phyloP scores from a whole-genome alignment of 2,888 invertebrate species.

The Microctonus brassicae region DNA sequence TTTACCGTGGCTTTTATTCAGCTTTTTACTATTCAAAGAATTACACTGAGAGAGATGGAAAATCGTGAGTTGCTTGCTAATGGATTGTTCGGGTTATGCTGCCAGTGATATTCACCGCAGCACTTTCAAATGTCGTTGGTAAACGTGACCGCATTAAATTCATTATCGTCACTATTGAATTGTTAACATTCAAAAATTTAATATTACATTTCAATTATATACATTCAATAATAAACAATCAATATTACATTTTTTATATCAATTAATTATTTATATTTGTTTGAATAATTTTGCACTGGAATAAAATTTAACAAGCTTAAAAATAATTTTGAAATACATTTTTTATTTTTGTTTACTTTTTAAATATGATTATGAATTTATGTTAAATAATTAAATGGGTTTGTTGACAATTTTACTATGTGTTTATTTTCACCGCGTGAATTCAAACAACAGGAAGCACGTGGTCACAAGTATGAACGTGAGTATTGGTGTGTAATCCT shows the following conservation, averaged over 20 bases:
- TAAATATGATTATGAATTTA: too few relatives aligned
- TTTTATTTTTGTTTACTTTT: too few relatives aligned
- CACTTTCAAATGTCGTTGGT: constrained; percentile 27
- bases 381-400: too few relatives aligned
- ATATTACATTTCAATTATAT: constrained; percentile 7
- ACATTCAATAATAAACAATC: neutral
- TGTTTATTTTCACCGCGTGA: neutral
- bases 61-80: constrained; percentile 33
- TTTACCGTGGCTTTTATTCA: too few relatives aligned
- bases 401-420: too few relatives aligned
- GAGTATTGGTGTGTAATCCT: constrained; percentile 61
- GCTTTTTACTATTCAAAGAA: constrained; percentile 15
- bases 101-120: constrained; percentile 43
- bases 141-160: constrained; percentile 49
- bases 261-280: too few relatives aligned
- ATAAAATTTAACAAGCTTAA: too few relatives aligned
- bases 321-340: too few relatives aligned
- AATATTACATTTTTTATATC: too few relatives aligned
- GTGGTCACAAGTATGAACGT: constrained; percentile 41
- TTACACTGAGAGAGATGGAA: constrained; percentile 27
- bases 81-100: constrained; percentile 37
- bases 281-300: too few relatives aligned
- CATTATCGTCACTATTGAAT: constrained; percentile 40
- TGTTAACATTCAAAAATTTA: constrained; percentile 16
- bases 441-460: constrained; percentile 38